These are phyloP conservation scores for Horisme vitalbata DNA, from an alignment of 2,888 invertebrate species.

Conservation along the genomic window DNA sequence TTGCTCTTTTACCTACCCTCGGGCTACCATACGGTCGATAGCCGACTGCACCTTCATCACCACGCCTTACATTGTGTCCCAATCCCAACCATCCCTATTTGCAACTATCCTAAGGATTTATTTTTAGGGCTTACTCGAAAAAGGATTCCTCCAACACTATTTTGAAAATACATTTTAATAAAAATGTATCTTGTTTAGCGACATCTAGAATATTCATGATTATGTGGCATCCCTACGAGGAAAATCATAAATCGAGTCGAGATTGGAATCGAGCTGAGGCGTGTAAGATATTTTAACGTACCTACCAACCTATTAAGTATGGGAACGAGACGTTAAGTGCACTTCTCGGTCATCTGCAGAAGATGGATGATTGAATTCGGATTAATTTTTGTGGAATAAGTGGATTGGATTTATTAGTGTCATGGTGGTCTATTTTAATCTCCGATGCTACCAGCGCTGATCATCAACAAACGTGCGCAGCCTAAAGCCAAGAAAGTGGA, in stretches of 20 bases:
- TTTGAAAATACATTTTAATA: too few relatives aligned
- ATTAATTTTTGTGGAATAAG: conserved; percentile 1
- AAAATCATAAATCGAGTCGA: conserved; percentile 52
- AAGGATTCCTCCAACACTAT: too few relatives aligned
- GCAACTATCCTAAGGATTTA: too few relatives aligned
- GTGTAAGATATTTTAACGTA: conserved; percentile 40
- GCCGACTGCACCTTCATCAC: too few relatives aligned
- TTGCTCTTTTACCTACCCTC: too few relatives aligned
- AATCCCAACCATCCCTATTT: too few relatives aligned
- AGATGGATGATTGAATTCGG: conserved; percentile 24
- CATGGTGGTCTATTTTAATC: too few relatives aligned
- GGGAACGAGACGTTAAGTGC: conserved; percentile 26
- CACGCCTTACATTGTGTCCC: too few relatives aligned
- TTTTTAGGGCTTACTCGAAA: too few relatives aligned
- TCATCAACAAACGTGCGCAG: conserved; percentile 76
- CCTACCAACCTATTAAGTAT: too few relatives aligned
- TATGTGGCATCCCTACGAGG: conserved; percentile 33
- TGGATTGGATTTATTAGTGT: conserved; percentile 5
- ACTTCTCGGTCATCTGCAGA: conserved; percentile 29
- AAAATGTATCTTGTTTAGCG: too few relatives aligned
- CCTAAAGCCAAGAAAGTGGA: conserved; percentile 80
- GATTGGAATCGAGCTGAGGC: conserved; percentile 47
- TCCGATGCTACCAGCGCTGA: conserved; percentile 86
- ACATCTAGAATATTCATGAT: neutral
- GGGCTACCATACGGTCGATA: too few relatives aligned